phyloP scores from a whole-genome alignment of 2,888 invertebrate species.

The Eristalis tenax region DNA sequence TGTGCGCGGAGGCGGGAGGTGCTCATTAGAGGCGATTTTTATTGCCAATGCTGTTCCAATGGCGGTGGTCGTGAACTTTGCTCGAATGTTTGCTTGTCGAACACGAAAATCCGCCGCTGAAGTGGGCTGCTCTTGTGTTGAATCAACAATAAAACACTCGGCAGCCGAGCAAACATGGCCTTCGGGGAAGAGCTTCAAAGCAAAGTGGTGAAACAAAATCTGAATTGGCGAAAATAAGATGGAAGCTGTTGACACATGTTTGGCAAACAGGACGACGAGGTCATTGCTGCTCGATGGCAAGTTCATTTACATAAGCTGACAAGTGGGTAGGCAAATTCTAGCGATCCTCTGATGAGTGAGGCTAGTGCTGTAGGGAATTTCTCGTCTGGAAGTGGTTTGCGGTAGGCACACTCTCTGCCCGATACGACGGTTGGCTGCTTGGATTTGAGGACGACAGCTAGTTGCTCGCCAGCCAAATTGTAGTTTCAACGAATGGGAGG shows the following conservation, averaged over 20 bases:
- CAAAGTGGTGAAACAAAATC: not conserved
- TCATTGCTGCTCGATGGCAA: not conserved
- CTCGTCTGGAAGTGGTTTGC: too few species aligned
- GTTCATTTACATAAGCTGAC: too few species aligned
- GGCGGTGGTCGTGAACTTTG: not conserved
- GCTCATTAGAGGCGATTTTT: not conserved
- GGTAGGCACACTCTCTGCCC: too few species aligned
- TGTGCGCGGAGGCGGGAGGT: not conserved
- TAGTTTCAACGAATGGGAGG: too few species aligned
- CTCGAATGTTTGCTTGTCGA: not conserved
- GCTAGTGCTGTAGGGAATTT: too few species aligned
- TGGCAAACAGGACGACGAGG: not conserved
- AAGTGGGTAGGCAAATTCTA: too few species aligned
- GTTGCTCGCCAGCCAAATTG: too few species aligned
- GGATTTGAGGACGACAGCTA: too few species aligned
- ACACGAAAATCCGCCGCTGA: not conserved
- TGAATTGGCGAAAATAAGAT: not conserved
- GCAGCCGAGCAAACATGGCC: not conserved
- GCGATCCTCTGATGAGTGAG: too few species aligned
- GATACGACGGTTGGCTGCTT: too few species aligned
- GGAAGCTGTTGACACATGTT: not conserved
- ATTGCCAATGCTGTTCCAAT: not conserved
- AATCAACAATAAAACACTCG: not conserved
- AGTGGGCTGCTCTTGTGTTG: not conserved
- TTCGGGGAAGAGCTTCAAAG: not conserved